Base-by-base conservation (phyloP, 2,113 vertebrate genomes). In the Rattus rattus region DNA sequence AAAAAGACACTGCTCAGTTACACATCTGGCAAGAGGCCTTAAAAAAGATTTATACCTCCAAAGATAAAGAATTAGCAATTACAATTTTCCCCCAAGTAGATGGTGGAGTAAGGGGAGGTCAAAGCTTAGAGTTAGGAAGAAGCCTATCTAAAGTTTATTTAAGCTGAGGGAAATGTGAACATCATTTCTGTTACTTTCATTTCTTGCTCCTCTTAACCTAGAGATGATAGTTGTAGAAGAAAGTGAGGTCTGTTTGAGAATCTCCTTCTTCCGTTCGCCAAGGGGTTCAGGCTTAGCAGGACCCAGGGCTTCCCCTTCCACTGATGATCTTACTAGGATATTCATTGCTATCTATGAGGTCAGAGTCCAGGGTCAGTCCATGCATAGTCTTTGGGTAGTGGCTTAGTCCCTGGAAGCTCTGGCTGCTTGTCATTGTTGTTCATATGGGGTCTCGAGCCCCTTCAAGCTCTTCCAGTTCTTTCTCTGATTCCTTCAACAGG, bases 41-140 rank as follows among this genome's bases (percentile, higher is more conserved):
- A 43, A 33, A 91, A 93, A 65, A 65, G 59, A 79, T 94, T 96
- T 80, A 73, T 75, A 84, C 69, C 39, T 86, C 43, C 80, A 65
- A 79, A 47, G 56, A 39, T 75, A 79, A 84, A 95, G 70, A 95
- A 97, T 96, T 59, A 75, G n/a, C 26, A 63, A 43, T 94, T 77
- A 79, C 12, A 88, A 4, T 24, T 28, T 91, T 84, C 88, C 19
- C 61, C 91, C 22, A 88, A 95, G 49, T 59, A 49, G 83, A 72
- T 91, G 17, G 52, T 65, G 14, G 26, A 59, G 33, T 70, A 86
- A 88, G 67, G 7, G n/a, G 30, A 92, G 61, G 69, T 84, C 33
- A 69, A 4, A 47, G 10, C 5, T 14, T 43, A 20, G 54, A 33
- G 49, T 28, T 6, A 30, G 17, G 36, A 73, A 43, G 70, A 91